These are phyloP conservation scores for Microtus richardsoni DNA, from an alignment of 2,113 vertebrate genomes.

Conservation along the genomic window DNA sequence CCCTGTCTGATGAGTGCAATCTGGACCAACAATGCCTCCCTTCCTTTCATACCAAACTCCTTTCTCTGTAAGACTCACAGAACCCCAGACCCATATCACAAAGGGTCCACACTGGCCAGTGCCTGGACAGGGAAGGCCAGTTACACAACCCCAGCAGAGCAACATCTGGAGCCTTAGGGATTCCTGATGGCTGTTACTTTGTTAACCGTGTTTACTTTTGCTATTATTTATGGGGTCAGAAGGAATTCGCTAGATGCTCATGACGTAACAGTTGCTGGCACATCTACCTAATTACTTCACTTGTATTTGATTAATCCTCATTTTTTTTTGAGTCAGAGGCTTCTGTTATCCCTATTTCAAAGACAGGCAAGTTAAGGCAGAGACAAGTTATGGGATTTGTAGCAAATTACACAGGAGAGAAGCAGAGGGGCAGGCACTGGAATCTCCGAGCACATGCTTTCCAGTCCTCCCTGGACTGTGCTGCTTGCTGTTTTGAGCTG, in stretches of 20 bases:
- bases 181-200: background rate
- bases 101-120: background rate
- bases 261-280: slow-evolving; percentile 4
- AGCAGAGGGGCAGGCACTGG: background rate
- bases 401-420: slow-evolving; percentile 10
- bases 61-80: background rate
- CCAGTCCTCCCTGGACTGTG: background rate
- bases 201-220: background rate
- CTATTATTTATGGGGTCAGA: background rate
- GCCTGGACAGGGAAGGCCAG: background rate
- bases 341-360: background rate
- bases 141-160: background rate
- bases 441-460: background rate
- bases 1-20: background rate
- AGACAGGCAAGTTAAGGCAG: background rate
- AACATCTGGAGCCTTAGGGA: background rate
- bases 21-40: background rate
- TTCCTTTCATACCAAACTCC: background rate
- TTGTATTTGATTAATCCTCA: slow-evolving; percentile 31
- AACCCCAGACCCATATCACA: background rate
- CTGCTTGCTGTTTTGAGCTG: background rate
- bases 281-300: background rate
- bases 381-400: slow-evolving; percentile 11
- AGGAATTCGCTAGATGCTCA: slow-evolving; percentile 30
- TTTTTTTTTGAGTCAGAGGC: background rate